Base-by-base conservation (phyloP, 1,140 invertebrate genomes). In the Bacillus rossius region DNA sequence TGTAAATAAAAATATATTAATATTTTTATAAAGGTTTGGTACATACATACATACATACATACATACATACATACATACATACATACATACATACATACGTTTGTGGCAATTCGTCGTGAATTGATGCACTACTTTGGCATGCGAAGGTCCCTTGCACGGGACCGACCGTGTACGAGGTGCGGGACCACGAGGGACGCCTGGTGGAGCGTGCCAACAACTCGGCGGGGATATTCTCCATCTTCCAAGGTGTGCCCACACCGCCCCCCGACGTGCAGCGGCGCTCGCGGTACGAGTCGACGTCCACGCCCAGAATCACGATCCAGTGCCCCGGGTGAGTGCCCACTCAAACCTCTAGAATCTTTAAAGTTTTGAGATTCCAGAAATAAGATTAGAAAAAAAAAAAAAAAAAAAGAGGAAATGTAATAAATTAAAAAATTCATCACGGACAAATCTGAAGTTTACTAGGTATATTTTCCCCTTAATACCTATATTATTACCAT, bases 151-250 rank as follows among this genome's bases (percentile, higher is more conserved):
- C 73, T 45, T 85, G 82, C 65, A 57, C 65, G 16, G 67, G 72
- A 57, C 67, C 75, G 52, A 55, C 67, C 37, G 67, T 83, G 55
- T 83, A 83, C 62, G 74, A 80, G 69, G 71, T 82, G 5, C 69
- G 69, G 25, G 76, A 82, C 64, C 71, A 74, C 58, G 56, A 65
- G 2, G 80, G 81, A 2, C 72, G 75, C 19, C 50, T 83, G 34
- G 59, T 83, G 17, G 82, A 85, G 71, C 72, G 61, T 51, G 82
- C 77, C 1, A 84, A 84, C 62, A 84, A 84, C 65, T 80, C 77
- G 40, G 81, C 75, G 25, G 81, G 79, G 25, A 74, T 82, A 52
- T 84, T 78, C 72, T 79, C 81, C 4, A 68, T 79, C 53, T 13
- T 69, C 19, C 81, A 84, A 73, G 72, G 64, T 17, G 64, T 79